Evolutionary conservation across 2,888 invertebrate genomes (phyloP), one percentile per base, ranked within the genome.

Genomic region (Pogonocherus hispidulus): DNA sequence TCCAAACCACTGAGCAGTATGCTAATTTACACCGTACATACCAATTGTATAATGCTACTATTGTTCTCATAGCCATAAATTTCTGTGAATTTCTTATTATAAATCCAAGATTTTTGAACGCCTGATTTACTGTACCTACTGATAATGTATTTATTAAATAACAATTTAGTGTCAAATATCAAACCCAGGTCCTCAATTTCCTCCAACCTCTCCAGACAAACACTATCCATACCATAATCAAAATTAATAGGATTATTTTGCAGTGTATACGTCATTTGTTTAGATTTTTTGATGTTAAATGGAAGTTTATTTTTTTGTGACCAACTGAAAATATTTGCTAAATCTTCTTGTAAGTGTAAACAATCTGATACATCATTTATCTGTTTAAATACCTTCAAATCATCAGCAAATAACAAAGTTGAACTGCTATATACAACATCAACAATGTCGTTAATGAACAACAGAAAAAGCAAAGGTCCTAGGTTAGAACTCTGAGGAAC

Each of bases 91-190:
- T 49, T 18, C 49, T 49, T 22, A 49, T 22, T 4, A 49, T 49
- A 22, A 49, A 18, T 2, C 18, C 18, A n/a, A 11, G 18, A 2
- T 32, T 52, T 52, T 22, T 52, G 2, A 19, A 2, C 2, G 52
- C 52, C 3, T 23, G 32, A 22, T 27, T 23, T 11, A 32, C 35
- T n/a, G 32, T 37, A 55, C n/a, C n/a, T n/a, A n/a, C 20, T 19
- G 5, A 35, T 32, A 37, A 55, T 32, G 22, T 55, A 16, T 18
- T 6, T 35, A 37, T 55, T 37, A 18, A 55, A 55, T n/a, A n/a
- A 35, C 5, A 55, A 37, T 35, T 55, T 55, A 2, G 55, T 3
- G 18, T 55, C 32, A 37, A 55, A 55, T 35, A 55, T 14, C 22
- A 55, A 1, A 6, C 55, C 35, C 16, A 55, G 19, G 32, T 55